Conservation (phyloP, 1,140 invertebrate species). For the Pseudomyrmex cubaensis region DNA sequence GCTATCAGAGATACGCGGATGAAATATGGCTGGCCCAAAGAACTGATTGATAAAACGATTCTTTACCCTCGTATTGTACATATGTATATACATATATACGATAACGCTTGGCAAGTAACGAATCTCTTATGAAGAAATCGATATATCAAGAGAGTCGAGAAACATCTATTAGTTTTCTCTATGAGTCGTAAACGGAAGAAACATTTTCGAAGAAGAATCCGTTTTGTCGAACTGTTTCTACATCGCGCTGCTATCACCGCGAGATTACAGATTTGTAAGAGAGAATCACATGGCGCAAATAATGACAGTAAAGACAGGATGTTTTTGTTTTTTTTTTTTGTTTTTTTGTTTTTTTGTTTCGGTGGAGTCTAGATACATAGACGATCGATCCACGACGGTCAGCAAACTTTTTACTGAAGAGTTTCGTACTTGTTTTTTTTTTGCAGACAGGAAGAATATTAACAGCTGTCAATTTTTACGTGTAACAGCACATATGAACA, state of each 20-base stretch:
- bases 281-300: too few species aligned
- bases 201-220: constrained; percentile 44
- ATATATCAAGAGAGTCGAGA: neutral
- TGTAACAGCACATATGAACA: constrained; percentile 68
- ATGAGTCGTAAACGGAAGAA: constrained; percentile 41
- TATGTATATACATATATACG: too few species aligned
- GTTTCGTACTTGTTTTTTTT: constrained; percentile 32
- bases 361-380: constrained; percentile 38
- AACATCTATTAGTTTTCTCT: neutral
- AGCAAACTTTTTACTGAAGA: constrained; percentile 68
- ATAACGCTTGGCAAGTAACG: constrained; percentile 2
- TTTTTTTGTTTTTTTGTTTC: neutral
- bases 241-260: constrained; percentile 18
- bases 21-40: constrained; percentile 2
- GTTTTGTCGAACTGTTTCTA: constrained; percentile 17
- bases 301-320: too few species aligned
- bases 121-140: constrained; percentile 29
- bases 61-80: too few species aligned
- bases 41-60: constrained; percentile 20
- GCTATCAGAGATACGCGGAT: constrained; percentile 41
- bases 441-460: constrained; percentile 72
- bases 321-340: too few species aligned
- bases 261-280: neutral
- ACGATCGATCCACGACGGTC: constrained; percentile 52
- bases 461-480: constrained; percentile 64